Evolutionary conservation across 23 tunicate species (phyloP).

Genomic region (Ascidia mentula): DNA sequence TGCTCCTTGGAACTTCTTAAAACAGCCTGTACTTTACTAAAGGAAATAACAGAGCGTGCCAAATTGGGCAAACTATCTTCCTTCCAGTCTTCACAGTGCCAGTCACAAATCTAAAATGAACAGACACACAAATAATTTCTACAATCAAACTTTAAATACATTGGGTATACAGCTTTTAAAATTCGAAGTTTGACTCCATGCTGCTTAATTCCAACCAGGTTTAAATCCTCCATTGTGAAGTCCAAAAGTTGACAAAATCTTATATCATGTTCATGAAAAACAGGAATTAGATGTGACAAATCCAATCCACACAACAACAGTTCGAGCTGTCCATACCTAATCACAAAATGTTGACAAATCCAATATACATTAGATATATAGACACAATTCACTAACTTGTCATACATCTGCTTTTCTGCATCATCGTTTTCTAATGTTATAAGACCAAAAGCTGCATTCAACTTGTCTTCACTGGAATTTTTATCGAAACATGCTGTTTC

Average conservation of each 20-base stretch:
- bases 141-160: not conserved
- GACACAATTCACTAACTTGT: not conserved
- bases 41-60: conserved; percentile 31
- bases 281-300: conserved; percentile 56
- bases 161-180: conserved; percentile 56
- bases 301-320: conserved; percentile 72
- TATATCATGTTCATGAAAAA: conserved; percentile 87
- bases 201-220: conserved; percentile 55
- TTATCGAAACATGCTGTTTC: not conserved
- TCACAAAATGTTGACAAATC: not conserved
- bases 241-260: conserved; percentile 66
- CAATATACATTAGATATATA: not conserved
- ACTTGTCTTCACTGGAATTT: not conserved
- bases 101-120: conserved; percentile 25
- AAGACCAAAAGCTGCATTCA: not conserved
- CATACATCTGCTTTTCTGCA: not conserved
- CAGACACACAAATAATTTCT: too few relatives aligned
- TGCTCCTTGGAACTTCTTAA: conserved; percentile 37
- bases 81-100: conserved; percentile 46
- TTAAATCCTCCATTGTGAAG: conserved; percentile 61
- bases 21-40: conserved; percentile 36
- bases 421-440: not conserved
- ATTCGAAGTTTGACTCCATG: conserved; percentile 73
- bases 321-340: conserved; percentile 88
- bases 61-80: conserved; percentile 47